Percentiles rank a stretch among this genome's conserved stretches.
Conservation (phyloP, 1,140 invertebrate genomes). For the Gryon sp. region DNA sequence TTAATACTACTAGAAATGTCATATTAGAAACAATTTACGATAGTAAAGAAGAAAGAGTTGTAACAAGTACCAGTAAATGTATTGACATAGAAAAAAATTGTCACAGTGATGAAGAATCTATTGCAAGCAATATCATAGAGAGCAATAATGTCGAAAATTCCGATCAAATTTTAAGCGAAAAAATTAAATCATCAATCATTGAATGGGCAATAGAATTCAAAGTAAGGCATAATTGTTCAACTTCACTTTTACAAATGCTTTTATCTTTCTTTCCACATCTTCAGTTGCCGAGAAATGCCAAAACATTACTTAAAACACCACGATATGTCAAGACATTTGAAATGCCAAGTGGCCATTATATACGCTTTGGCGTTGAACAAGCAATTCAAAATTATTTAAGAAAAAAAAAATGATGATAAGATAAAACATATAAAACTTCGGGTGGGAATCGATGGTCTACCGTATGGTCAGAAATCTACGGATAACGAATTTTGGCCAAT, state of each 20-base stretch:
- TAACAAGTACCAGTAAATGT: no score
- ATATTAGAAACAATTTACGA: no score
- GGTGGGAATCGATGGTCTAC: not conserved
- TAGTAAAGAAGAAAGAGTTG: no score
- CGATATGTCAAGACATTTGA: not conserved
- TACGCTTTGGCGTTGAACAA: not conserved
- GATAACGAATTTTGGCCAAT: not conserved
- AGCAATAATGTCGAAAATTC: no score
- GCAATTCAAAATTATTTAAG: not conserved
- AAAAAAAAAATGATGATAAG: not conserved
- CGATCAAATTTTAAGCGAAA: not conserved
- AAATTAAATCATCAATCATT: not conserved
- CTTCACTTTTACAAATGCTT: not conserved
- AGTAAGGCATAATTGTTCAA: not conserved
- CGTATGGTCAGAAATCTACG: not conserved
- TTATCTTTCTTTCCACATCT: not conserved
- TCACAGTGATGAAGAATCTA: no score
- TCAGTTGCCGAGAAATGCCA: not conserved
- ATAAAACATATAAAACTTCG: not conserved
- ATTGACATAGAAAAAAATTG: no score
- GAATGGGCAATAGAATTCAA: not conserved
- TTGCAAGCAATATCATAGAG: no score
- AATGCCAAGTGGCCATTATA: not conserved
- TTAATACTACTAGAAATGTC: no score
- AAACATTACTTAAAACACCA: slow-evolving; percentile 1